phyloP scores from a whole-genome alignment of 2,797 vertebrate genomes.

The Epinephelus awoara region DNA sequence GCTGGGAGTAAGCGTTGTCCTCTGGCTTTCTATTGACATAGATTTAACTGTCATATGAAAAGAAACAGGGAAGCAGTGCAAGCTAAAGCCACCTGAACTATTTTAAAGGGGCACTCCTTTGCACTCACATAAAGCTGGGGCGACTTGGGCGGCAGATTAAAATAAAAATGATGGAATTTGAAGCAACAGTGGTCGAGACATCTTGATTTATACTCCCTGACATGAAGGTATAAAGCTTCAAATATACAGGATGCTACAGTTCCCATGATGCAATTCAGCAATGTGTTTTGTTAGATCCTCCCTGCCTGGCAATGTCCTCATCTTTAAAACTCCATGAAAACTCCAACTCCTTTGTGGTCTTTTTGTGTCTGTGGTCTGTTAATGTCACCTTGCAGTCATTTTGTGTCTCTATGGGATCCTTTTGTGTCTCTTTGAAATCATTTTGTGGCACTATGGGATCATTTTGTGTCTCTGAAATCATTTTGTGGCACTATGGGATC shows the following conservation, averaged over 20 bases:
- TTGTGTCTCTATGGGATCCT: accelerated
- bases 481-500: too few relatives aligned
- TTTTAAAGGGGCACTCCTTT: background rate
- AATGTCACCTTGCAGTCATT: too few relatives aligned
- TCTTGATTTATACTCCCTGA: background rate
- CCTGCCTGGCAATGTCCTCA: slow-evolving; percentile 4
- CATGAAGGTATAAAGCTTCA: background rate
- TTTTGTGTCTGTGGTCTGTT: background rate
- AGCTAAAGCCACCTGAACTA: background rate
- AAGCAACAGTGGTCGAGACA: background rate
- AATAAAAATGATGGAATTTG: too few relatives aligned
- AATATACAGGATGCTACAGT: background rate
- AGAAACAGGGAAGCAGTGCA: background rate
- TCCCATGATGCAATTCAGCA: slow-evolving; percentile 26
- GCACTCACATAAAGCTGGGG: too few relatives aligned
- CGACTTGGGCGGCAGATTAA: too few relatives aligned
- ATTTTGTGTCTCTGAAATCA: too few relatives aligned
- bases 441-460: too few relatives aligned
- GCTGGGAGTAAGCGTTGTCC: background rate
- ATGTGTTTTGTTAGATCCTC: background rate
- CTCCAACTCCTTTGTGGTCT: background rate
- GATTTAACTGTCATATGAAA: background rate
- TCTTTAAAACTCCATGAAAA: background rate
- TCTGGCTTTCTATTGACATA: slow-evolving; percentile 1
- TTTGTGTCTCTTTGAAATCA: too few relatives aligned